Percentiles rank a stretch among this genome's conserved stretches.
Conservation (phyloP, 2,797 vertebrate species). For the Halcyon badia region DNA sequence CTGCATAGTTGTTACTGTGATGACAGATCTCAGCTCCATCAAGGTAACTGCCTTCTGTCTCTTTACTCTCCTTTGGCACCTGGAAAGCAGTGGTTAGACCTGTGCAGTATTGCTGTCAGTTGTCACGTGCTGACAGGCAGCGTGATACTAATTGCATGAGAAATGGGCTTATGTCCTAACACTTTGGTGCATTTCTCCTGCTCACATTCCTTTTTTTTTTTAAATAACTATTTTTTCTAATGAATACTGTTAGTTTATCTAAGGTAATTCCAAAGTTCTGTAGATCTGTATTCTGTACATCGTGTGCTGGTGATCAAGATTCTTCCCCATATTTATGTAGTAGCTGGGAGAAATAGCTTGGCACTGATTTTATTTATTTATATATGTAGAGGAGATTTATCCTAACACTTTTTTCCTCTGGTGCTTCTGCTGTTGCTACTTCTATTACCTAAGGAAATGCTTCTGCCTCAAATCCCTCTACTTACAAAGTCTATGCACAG, state of each 20-base stretch:
- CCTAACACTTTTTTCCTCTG: conserved; percentile 38
- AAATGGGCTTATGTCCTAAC: neutral
- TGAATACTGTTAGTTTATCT: neutral
- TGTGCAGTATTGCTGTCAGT: neutral
- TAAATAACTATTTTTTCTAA: neutral
- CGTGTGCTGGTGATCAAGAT: neutral
- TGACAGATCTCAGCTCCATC: neutral
- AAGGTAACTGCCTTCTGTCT: neutral
- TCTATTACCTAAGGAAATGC: conserved; percentile 62
- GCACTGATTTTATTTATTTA: neutral
- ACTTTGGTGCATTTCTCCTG: neutral
- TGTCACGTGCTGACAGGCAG: neutral
- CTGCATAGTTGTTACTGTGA: neutral
- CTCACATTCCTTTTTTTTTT: neutral
- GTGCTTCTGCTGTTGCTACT: conserved; percentile 59
- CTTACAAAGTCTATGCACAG: neutral
- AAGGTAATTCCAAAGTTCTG: neutral
- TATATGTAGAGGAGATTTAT: conserved; percentile 18
- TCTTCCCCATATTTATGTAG: neutral
- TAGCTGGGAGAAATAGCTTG: conserved; percentile 22
- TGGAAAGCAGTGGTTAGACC: neutral
- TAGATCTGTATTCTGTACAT: neutral
- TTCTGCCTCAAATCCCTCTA: conserved; percentile 52
- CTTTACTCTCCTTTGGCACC: neutral
- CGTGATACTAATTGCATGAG: neutral